Conservation (phyloP, 2,797 vertebrate species). For the Cyprinodon diabolis region DNA sequence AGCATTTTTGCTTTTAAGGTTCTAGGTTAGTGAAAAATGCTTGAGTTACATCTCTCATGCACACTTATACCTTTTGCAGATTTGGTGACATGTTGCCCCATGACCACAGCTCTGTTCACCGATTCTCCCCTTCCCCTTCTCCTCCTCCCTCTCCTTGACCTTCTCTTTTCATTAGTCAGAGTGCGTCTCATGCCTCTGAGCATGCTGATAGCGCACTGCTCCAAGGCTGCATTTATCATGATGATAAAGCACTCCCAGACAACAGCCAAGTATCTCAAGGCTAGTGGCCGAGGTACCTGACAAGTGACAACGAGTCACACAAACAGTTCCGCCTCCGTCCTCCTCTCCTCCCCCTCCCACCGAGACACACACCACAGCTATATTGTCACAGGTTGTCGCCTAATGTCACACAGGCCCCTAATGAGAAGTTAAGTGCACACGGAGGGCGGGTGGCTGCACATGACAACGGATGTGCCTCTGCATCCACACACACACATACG, state of each 20-base stretch:
- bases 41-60: conserved; percentile 12
- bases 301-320: conserved; percentile 78
- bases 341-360: conserved; percentile 10
- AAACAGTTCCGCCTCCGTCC: conserved; percentile 60
- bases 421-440: conserved; percentile 68
- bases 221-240: conserved; percentile 80
- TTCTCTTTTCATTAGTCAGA: conserved; percentile 83
- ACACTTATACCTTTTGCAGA: conserved; percentile 34
- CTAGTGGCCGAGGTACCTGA: conserved; percentile 73
- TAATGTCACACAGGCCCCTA: conserved; percentile 59
- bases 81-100: conserved; percentile 63
- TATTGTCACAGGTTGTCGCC: conserved; percentile 66
- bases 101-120: conserved; percentile 63
- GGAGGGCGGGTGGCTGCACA: conserved; percentile 40
- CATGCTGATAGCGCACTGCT: conserved; percentile 78
- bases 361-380: conserved; percentile 20
- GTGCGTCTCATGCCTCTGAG: conserved; percentile 78
- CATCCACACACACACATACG: background rate
- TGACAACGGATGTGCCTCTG: conserved; percentile 41
- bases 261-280: conserved; percentile 79
- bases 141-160: conserved; percentile 75
- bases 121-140: conserved; percentile 34
- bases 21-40: conserved; percentile 6
- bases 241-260: conserved; percentile 79
- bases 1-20: background rate